phyloP scores from a whole-genome alignment of 2,113 vertebrate species.

The Romanogobio albipinnatus region DNA sequence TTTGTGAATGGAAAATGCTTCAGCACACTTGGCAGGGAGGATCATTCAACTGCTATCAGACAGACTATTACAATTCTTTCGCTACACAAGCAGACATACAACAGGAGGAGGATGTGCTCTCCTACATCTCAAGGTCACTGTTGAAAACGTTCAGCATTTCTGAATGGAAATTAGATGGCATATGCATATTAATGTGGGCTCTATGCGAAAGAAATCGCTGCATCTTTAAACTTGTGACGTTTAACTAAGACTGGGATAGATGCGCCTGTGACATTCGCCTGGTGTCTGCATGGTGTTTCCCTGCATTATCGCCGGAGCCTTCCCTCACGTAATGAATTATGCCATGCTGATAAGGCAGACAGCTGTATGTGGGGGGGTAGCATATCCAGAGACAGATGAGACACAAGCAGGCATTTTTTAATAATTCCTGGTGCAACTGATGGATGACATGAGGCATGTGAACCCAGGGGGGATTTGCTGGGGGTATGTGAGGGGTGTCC shows the following conservation, averaged over 20 bases:
- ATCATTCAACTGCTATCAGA: constrained; percentile 58
- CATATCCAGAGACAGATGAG: neutral
- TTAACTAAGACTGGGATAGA: constrained; percentile 9
- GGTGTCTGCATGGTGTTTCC: constrained; percentile 42
- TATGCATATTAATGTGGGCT: neutral
- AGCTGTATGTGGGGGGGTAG: neutral
- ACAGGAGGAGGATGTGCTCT: constrained; percentile 9
- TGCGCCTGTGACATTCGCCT: neutral
- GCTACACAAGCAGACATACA: constrained; percentile 1
- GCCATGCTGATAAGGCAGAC: constrained; percentile 27
- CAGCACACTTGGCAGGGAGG: constrained; percentile 63
- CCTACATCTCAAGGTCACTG: constrained; percentile 57
- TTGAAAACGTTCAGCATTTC: neutral
- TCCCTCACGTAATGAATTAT: constrained; percentile 25
- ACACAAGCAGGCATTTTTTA: constrained; percentile 17
- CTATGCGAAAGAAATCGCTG: neutral
- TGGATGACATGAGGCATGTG: constrained; percentile 2
- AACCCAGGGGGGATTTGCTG: neutral
- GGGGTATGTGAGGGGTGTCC: constrained; percentile 27
- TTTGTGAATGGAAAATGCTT: constrained; percentile 78
- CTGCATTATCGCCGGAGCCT: constrained; percentile 2
- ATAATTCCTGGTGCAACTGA: constrained; percentile 10
- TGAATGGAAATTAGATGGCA: neutral
- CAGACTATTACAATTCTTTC: constrained; percentile 32
- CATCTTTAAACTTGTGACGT: constrained; percentile 22